Evolutionary conservation across 2,888 invertebrate species (phyloP), one percentile per base, ranked within the genome.

Genomic region (Dioctria rufipes): DNA sequence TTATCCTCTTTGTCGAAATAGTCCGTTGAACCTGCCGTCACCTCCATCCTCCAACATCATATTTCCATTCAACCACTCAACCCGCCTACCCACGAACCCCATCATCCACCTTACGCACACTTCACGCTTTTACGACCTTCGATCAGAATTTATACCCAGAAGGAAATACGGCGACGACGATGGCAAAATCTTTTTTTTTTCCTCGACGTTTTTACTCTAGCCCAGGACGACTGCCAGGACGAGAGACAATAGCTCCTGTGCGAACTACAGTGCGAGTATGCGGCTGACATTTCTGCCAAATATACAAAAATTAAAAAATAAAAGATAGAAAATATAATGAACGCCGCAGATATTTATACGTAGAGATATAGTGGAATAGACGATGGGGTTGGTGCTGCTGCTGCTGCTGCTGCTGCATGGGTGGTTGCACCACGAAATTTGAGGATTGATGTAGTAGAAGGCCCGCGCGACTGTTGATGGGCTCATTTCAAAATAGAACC

Each of bases 281-380:
- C 39, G 63, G 77, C 63, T 77, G 77, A 77, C 77, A 77, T 77
- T 77, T 77, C 51, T 77, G 77, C 63, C 63, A 77, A 77, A 77
- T 77, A 63, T 77, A 77, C 77, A 77, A 63, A 77, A 77, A 63
- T 63, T 77, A 51, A 77, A 75, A 77, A 54, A 63, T 63, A 77
- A 77, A 77, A 77, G 63, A 77, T 63, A 77, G 77, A 77, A 77
- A 77, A 77, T 77, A 77, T 77, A 77, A 77, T 77, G 77, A 77
- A 77, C 77, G 63, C 61, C 77, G 77, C 42, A 77, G 77, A 63
- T 77, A 63, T 61, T 63, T 77, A 49, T 61, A 25, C 25, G 40
- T 77, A 49, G 77, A 25, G 25, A 25, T 25, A 37, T 77, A 61
- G 63, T 61, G 63, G 42, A 46, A 63, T 63, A 77, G 77, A 77